Percentiles rank a stretch among this genome's conserved stretches.
These are phyloP conservation scores for Eumaeus atala DNA, from an alignment of 1,140 invertebrate species.

Conservation along the genomic window DNA sequence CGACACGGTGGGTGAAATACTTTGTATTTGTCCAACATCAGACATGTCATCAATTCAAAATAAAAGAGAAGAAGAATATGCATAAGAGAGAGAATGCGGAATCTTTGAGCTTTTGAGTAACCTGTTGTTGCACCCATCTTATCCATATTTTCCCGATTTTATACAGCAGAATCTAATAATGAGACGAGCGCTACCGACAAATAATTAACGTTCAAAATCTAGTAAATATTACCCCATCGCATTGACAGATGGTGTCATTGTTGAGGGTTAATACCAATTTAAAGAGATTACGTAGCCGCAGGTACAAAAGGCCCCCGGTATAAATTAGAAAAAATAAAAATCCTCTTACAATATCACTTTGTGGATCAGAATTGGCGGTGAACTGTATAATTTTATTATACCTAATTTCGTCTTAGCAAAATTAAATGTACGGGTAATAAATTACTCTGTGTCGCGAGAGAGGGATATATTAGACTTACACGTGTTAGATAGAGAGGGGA, in stretches of 20 bases:
- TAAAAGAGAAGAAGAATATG: too few species aligned
- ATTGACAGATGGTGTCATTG: constrained; percentile 20
- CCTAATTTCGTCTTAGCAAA: constrained; percentile 43
- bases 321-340: constrained; percentile 42
- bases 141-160: too few species aligned
- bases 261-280: constrained; percentile 25
- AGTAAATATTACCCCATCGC: constrained; percentile 3
- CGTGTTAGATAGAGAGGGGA: constrained; percentile 23
- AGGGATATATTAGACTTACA: constrained; percentile 21
- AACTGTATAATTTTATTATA: constrained; percentile 64
- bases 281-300: constrained; percentile 42
- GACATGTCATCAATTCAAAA: too few species aligned
- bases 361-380: constrained; percentile 27
- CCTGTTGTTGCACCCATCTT: too few species aligned
- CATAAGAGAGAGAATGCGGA: too few species aligned
- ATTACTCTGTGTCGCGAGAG: constrained; percentile 31
- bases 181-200: too few species aligned
- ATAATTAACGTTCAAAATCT: too few species aligned
- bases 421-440: constrained; percentile 46
- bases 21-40: too few species aligned
- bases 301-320: constrained; percentile 38
- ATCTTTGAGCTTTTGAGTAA: too few species aligned
- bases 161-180: too few species aligned
- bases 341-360: constrained; percentile 41
- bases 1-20: too few species aligned